A percentile compares a stretch with the other conserved stretches of the same genome.
phyloP scores from a whole-genome alignment of 2,113 vertebrate species.

The Atrichornis clamosus region DNA sequence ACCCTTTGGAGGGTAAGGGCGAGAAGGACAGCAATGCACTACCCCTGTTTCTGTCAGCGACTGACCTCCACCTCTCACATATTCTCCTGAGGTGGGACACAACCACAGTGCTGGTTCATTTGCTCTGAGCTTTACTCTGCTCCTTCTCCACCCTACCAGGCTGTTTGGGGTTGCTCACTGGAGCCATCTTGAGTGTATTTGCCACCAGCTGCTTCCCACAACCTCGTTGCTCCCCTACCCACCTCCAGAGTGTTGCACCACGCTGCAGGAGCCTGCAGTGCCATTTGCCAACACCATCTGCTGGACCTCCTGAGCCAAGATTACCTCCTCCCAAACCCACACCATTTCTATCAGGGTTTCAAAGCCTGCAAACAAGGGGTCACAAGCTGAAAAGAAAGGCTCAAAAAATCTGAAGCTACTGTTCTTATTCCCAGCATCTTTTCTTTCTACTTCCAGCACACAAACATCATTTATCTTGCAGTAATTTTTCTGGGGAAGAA shows the following conservation, averaged over 20 bases:
- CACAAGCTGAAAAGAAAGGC: background rate
- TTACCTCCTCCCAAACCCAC: slow-evolving; percentile 16
- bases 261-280: slow-evolving; percentile 2
- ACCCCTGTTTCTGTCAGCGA: background rate
- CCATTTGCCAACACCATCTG: slow-evolving; percentile 59
- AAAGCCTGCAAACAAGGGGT: slow-evolving; percentile 20
- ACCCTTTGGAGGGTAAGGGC: background rate
- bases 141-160: background rate
- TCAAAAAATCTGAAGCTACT: background rate
- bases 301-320: background rate
- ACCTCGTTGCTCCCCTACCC: background rate
- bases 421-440: background rate
- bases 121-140: background rate
- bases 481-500: background rate
- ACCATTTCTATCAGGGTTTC: background rate
- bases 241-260: slow-evolving; percentile 16
- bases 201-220: slow-evolving; percentile 31
- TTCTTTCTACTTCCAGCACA: background rate
- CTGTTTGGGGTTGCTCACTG: slow-evolving; percentile 5
- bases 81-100: background rate
- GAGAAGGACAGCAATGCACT: background rate
- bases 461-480: background rate
- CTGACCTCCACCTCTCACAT: background rate
- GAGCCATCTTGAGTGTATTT: background rate
- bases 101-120: background rate